Conservation (phyloP, 2,797 vertebrate species). For the Anas flavirostris region DNA sequence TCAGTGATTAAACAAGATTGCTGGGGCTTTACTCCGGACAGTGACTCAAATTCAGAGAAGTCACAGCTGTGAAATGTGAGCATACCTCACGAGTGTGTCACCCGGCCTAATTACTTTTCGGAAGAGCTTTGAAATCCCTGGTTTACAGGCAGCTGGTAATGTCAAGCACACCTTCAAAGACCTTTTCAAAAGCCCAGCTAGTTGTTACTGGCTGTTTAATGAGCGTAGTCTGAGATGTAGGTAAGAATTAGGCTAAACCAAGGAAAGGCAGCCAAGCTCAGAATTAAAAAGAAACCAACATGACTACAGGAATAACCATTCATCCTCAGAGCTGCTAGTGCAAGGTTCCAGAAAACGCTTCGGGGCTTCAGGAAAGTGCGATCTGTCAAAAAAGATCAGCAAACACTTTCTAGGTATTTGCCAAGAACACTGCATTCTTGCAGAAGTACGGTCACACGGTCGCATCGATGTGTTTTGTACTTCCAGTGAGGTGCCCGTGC, state of each 20-base stretch:
- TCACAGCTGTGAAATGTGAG: constrained; percentile 9
- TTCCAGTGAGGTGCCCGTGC: not conserved
- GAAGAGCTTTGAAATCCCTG: constrained; percentile 1
- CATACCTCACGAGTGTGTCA: constrained; percentile 50
- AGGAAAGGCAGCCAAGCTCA: not conserved
- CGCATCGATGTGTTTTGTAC: not conserved
- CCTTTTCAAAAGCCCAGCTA: not conserved
- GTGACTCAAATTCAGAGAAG: constrained; percentile 55
- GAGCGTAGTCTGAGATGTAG: not conserved
- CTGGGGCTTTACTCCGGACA: not conserved
- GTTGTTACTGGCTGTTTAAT: constrained; percentile 6
- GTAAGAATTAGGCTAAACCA: not conserved
- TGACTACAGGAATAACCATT: not conserved
- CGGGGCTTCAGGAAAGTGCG: not conserved
- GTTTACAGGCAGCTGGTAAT: constrained; percentile 7
- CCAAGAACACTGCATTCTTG: not conserved
- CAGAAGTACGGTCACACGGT: not conserved
- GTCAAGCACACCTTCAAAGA: constrained; percentile 33
- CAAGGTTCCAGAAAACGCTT: not conserved
- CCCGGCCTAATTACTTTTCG: not conserved
- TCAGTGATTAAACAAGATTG: not conserved
- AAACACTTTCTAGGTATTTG: not conserved
- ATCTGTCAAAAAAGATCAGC: not conserved
- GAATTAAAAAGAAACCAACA: not conserved
- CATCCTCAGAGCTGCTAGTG: not conserved